Conservation (phyloP, 2,113 vertebrate species). For the Tachycineta bicolor region DNA sequence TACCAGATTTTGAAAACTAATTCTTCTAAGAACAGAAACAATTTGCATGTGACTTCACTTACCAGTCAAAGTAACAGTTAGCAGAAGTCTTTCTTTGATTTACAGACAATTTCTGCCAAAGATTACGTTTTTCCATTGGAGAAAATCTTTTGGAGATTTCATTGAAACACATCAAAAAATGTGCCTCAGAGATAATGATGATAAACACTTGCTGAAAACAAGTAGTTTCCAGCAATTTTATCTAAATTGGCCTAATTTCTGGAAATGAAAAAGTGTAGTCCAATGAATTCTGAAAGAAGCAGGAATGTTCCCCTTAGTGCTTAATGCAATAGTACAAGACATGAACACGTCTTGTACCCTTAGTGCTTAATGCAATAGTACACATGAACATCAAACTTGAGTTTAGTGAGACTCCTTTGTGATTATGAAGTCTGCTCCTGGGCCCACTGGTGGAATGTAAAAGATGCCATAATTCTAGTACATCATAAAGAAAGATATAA, state of each 20-base stretch:
- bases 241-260: background rate
- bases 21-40: background rate
- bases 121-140: background rate
- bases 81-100: background rate
- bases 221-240: background rate
- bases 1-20: background rate
- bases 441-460: background rate
- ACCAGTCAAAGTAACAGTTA: background rate
- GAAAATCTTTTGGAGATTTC: background rate
- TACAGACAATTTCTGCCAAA: background rate
- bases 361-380: background rate
- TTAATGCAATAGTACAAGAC: too few relatives aligned
- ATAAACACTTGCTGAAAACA: background rate
- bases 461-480: background rate
- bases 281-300: background rate
- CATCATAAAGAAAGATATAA: background rate
- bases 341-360: too few relatives aligned
- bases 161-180: background rate
- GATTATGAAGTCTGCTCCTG: background rate
- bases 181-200: background rate
- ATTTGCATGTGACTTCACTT: background rate
- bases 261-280: background rate
- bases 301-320: background rate
- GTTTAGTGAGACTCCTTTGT: background rate
- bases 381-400: accelerated